Percentiles rank a stretch among this genome's conserved stretches.
These are phyloP conservation scores for Gallinago paraguaiae DNA, from an alignment of 2,113 vertebrate genomes.

Conservation along the genomic window DNA sequence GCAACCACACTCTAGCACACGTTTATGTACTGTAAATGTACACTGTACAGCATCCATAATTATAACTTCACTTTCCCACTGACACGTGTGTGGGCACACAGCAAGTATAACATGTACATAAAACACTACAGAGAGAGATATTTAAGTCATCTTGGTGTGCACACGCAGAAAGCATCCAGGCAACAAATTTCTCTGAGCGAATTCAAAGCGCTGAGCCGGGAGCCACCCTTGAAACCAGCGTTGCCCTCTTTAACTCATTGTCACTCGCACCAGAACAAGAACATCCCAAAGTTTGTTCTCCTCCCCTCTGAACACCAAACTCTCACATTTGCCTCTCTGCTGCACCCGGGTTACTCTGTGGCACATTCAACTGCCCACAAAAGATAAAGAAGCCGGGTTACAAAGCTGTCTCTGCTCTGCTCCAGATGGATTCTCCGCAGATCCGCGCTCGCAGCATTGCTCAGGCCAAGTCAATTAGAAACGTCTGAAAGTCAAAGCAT, in stretches of 20 bases:
- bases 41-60: not conserved
- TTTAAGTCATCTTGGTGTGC: not conserved
- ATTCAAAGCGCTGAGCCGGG: not conserved
- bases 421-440: not conserved
- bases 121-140: not conserved
- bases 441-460: not conserved
- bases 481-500: not conserved
- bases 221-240: not conserved
- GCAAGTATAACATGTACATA: not conserved
- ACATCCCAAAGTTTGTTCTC: rapidly evolving
- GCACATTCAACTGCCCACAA: not conserved
- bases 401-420: not conserved
- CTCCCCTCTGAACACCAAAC: not conserved
- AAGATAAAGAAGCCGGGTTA: not conserved
- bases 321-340: not conserved
- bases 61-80: not conserved
- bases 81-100: not conserved
- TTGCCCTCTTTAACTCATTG: not conserved
- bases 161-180: not conserved
- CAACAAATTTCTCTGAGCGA: not conserved
- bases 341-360: not conserved
- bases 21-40: not conserved
- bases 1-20: not conserved
- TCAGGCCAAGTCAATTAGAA: conserved; percentile 38
- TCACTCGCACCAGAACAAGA: not conserved